A percentile compares a stretch with the other conserved stretches of the same genome.
Evolutionary conservation across 1,140 invertebrate species (phyloP).

Genomic region (Zaprionus africanus): DNA sequence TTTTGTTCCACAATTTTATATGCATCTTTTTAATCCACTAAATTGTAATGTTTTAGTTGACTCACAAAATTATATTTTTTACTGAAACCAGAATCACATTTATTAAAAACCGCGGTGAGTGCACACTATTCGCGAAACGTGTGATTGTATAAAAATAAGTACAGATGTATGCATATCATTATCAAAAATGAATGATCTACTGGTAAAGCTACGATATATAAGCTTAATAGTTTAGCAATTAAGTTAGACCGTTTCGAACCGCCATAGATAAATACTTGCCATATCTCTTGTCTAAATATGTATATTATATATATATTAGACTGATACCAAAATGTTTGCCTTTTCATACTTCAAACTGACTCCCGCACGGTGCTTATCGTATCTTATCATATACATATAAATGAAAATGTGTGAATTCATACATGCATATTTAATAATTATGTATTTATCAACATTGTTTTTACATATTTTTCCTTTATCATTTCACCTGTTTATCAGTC

Average conservation of each 20-base stretch:
- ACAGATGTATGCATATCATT: neutral
- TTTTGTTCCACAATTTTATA: neutral
- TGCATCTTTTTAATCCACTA: neutral
- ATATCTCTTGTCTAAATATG: neutral
- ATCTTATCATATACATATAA: slow-evolving; percentile 25
- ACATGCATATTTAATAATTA: slow-evolving; percentile 16
- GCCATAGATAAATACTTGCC: neutral
- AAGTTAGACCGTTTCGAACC: neutral
- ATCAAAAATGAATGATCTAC: neutral
- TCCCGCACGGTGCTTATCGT: slow-evolving; percentile 14
- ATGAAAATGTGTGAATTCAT: slow-evolving; percentile 12
- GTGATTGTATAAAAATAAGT: neutral
- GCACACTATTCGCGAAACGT: neutral
- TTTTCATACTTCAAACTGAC: neutral
- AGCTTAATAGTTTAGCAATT: slow-evolving; percentile 8
- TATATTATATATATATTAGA: neutral
- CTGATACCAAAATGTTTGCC: neutral
- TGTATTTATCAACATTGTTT: slow-evolving; percentile 19
- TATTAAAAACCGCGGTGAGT: slow-evolving; percentile 8
- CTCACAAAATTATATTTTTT: neutral
- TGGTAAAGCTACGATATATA: neutral
- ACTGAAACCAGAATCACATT: neutral
- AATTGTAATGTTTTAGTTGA: neutral
- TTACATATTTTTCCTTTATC: slow-evolving; percentile 10
- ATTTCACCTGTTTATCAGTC: slow-evolving; percentile 5